Base-by-base conservation (phyloP, 2,797 vertebrate genomes). In the Sternarchorhynchus goeldii region DNA sequence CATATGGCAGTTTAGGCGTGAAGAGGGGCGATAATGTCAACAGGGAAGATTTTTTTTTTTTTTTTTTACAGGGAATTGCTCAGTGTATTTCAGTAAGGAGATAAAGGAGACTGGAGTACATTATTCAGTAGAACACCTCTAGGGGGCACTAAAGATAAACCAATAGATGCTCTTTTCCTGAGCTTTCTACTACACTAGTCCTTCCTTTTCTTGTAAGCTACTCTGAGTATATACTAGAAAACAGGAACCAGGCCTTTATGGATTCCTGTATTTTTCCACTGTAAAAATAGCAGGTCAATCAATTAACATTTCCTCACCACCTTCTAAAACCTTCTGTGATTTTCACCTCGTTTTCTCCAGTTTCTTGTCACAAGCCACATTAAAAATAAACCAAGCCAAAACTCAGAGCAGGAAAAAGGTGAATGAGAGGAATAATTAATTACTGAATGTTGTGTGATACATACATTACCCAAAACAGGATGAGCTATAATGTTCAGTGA, bases 1-100 rank as follows among this genome's bases (percentile, higher is more conserved):
- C 82, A 83, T 81, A 83, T 83, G 82, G 82, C 73, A 73, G 20
- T 41, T 69, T 2, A 67, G 56, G 25, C 59, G 21, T 81, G 69
- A 67, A 34, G 21, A 71, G 55, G 65, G 53, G 39, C 73, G 56
- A 59, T 56, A 20, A 58, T 67, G 72, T 79, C 57, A 76, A n/a
- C 75, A 53, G 58, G n/a, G 75, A 57, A 39, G 58, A 8, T 29
- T 32, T 29, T 32, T 14, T 71, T 71, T 14, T 18, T 29, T 32
- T 29, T 32, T 14, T 71, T 71, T 14, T 4, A 58, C 58, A 20
- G 0, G 58, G 55, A 58, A 58, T 58, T 57, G 69, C n/a, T 36
- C n/a, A 4, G 29, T 57, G 55, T 14, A 17, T n/a, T 58, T 71
- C 31, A 58, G 69, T 57, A 25, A 7, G n/a, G 55, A 39, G 32